Base-by-base conservation (phyloP, 2,888 invertebrate species). In the Syrphus vitripennis region DNA sequence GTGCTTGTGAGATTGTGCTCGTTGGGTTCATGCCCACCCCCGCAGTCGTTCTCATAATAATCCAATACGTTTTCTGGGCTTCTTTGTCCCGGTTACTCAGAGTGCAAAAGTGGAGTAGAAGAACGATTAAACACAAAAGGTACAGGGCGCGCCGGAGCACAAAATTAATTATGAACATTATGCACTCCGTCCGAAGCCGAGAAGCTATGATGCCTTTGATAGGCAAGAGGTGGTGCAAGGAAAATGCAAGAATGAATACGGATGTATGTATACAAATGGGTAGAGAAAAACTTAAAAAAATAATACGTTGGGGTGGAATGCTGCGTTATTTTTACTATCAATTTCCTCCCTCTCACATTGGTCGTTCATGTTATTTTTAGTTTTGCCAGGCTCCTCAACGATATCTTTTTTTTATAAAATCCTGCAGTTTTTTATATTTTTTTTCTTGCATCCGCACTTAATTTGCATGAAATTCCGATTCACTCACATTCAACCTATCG, bases 151-250 rank as follows among this genome's bases (percentile, higher is more conserved):
- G 76, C 42, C 57, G 53, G 75, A 70, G 71, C 65, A 71, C 70
- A 76, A 84, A 75, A 80, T 76, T 84, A 76, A 81, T 84, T 84
- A 80, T 80, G 80, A 84, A 76, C 80, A 84, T 84, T 84, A 76
- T 84, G 84, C 80, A 83, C 34, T 65, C 26, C 29, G 24, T 55
- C 50, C 34, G 31, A 70, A 24, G 24, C 37, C 10, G 42, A 26
- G 24, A 21, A 9, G 26, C 10, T 16, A 14, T 50, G 6, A 6
- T 2, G 14, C 14, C 24, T 21, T 24, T 45, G 63, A 34, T 48
- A n/a, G 10, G 7, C n/a, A 24, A 12, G 14, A 12, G 10, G 42
- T 4, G 10, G 42, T 4, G 9, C 31, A 45, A 45, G 67, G 19
- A 14, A 45, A 31, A 45, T 45, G 45, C 12, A 21, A 50, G 6